phyloP scores from a whole-genome alignment of 2,888 invertebrate genomes.

The Cryptocephalus moraei region DNA sequence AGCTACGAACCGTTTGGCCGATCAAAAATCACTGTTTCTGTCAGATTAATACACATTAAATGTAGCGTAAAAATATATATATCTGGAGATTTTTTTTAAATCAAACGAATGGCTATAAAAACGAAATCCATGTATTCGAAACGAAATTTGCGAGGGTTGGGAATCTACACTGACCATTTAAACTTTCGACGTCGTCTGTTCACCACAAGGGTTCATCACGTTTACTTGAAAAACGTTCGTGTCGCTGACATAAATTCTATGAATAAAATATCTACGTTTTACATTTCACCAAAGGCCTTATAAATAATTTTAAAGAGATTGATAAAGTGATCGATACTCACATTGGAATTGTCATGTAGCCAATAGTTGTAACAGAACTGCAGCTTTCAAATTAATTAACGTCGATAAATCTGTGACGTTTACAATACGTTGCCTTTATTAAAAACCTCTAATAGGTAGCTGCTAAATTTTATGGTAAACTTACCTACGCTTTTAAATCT shows the following conservation, averaged over 20 bases:
- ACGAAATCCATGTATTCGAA: conserved; percentile 23
- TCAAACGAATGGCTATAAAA: conserved; percentile 27
- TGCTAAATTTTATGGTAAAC: no score
- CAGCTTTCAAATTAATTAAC: no score
- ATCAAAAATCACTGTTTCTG: conserved; percentile 20
- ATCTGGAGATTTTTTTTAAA: conserved; percentile 29
- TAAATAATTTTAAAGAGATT: no score
- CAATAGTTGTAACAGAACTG: no score
- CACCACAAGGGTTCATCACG: conserved; percentile 6
- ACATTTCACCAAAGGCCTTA: conserved; percentile 13
- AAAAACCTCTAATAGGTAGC: no score
- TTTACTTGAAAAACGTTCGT: conserved; percentile 18
- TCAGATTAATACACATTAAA: conserved; percentile 28
- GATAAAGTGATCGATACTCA: no score
- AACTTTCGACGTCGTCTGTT: conserved; percentile 10
- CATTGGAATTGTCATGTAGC: no score
- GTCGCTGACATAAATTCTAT: conserved; percentile 21
- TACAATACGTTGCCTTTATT: no score
- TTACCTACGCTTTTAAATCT: no score
- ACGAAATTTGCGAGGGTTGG: conserved; percentile 21
- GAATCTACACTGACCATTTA: conserved; percentile 26
- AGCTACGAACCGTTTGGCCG: no score
- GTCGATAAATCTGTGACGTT: no score
- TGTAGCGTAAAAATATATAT: conserved; percentile 22
- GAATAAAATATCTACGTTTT: conserved; percentile 20